phyloP scores from a whole-genome alignment of 2,888 invertebrate species.

The Sinhomidia bicolor region DNA sequence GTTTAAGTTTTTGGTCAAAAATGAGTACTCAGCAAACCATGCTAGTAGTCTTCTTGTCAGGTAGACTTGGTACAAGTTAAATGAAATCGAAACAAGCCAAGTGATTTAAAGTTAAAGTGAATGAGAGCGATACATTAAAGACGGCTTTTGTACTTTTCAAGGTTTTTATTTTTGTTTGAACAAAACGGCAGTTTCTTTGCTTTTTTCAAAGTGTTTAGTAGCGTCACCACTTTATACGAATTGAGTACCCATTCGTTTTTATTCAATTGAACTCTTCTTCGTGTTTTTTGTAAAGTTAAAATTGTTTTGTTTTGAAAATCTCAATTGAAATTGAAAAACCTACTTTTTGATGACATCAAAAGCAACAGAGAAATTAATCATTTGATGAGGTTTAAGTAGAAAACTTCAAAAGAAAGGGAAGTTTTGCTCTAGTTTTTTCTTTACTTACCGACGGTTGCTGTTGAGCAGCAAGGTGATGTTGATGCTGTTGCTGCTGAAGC shows the following conservation, averaged over 20 bases:
- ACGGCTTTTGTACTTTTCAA: constrained; percentile 28
- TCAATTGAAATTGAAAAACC: background rate
- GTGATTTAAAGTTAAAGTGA: background rate
- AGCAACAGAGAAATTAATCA: background rate
- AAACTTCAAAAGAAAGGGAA: constrained; percentile 68
- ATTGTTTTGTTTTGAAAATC: background rate
- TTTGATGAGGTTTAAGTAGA: background rate
- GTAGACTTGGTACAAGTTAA: background rate
- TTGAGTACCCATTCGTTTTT: background rate
- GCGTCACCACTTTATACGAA: background rate
- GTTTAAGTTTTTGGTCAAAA: no score
- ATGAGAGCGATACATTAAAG: constrained; percentile 13
- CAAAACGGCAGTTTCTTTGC: background rate
- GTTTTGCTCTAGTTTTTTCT: constrained; percentile 69
- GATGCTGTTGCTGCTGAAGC: constrained; percentile 67
- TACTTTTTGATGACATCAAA: constrained; percentile 16
- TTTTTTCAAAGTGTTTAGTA: background rate
- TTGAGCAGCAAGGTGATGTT: constrained; percentile 64
- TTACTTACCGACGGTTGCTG: constrained; percentile 76
- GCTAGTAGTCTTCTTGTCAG: background rate
- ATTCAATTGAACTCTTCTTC: background rate
- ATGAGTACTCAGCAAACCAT: constrained; percentile 34
- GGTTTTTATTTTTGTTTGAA: constrained; percentile 26
- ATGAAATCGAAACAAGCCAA: background rate
- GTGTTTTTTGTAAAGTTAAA: no score